phyloP scores from a whole-genome alignment of 37 sponge, comb jelly and placozoan species.

The Ianthella basta region DNA sequence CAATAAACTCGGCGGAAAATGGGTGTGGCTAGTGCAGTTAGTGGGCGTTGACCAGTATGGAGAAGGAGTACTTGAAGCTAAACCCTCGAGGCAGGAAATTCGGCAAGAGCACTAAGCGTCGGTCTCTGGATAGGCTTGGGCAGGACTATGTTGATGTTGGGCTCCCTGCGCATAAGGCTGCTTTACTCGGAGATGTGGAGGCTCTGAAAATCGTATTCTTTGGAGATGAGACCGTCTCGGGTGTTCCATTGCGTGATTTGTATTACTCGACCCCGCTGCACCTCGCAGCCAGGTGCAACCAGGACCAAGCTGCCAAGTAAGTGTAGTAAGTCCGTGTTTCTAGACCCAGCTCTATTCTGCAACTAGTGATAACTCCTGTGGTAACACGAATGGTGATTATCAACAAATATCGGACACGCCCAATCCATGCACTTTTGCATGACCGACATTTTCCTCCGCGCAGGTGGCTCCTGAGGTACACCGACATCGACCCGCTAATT shows the following conservation, averaged over 20 bases:
- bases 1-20: too few relatives aligned
- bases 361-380: too few relatives aligned
- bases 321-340: not conserved
- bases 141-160: conserved; percentile 46
- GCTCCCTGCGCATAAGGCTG: conserved; percentile 81
- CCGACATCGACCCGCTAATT: conserved; percentile 44
- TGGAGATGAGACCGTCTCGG: not conserved
- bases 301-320: conserved; percentile 56
- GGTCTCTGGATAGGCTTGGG: not conserved
- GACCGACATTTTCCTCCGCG: not conserved
- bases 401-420: too few relatives aligned
- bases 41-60: conserved; percentile 1
- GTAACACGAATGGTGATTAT: too few relatives aligned
- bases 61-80: conserved; percentile 26
- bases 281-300: conserved; percentile 59
- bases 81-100: conserved; percentile 54
- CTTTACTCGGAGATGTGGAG: conserved; percentile 63
- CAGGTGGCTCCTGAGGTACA: conserved; percentile 71
- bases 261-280: conserved; percentile 75
- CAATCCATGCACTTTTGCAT: too few relatives aligned
- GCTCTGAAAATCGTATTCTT: conserved; percentile 48
- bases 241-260: conserved; percentile 62
- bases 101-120: conserved; percentile 6
- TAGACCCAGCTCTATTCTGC: too few relatives aligned
- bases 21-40: too few relatives aligned